These are phyloP conservation scores for Manis javanica DNA, from an alignment of 2,797 vertebrate genomes.

Conservation along the genomic window DNA sequence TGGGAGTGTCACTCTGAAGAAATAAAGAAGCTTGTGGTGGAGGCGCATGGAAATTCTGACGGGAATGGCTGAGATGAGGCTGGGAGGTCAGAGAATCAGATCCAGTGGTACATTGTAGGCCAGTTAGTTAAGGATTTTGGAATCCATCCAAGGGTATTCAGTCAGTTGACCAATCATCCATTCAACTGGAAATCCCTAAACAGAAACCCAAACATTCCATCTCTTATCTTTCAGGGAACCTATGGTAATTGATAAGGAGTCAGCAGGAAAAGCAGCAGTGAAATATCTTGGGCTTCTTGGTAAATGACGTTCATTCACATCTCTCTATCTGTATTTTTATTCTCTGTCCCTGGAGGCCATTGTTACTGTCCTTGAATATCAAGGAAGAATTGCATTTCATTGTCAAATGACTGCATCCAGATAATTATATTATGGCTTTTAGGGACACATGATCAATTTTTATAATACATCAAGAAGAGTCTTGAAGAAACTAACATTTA, in stretches of 20 bases:
- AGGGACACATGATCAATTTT: slow-evolving; percentile 59
- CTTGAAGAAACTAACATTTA: not conserved
- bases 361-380: not conserved
- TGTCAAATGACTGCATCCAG: slow-evolving; percentile 40
- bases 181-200: not conserved
- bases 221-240: not conserved
- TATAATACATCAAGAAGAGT: slow-evolving; percentile 37
- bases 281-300: not conserved
- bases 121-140: not conserved
- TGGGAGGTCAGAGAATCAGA: not conserved
- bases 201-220: not conserved
- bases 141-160: not conserved
- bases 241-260: not conserved
- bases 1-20: not conserved
- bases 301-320: not conserved
- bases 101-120: not conserved
- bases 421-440: slow-evolving; percentile 57
- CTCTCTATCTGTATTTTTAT: not conserved
- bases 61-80: not conserved
- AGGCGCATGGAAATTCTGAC: not conserved
- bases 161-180: not conserved
- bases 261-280: not conserved
- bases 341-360: slow-evolving; percentile 22
- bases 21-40: not conserved
- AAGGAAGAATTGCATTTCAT: slow-evolving; percentile 45